Evolutionary conservation across 92 coral and sea anemone genomes (phyloP).

Genomic region (Epizoanthus scotinus): DNA sequence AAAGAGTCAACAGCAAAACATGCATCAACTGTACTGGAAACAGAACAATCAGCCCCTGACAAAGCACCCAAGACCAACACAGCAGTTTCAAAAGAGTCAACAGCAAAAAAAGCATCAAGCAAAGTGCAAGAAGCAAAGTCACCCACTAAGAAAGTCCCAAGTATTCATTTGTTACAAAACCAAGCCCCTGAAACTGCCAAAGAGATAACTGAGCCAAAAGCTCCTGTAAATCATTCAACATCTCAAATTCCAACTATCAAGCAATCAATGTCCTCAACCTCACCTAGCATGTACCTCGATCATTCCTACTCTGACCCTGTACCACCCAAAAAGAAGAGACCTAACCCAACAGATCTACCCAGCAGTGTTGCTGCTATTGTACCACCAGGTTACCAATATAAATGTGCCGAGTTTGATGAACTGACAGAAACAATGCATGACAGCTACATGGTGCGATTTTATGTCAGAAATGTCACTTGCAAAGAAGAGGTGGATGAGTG

Average conservation of each 20-base stretch:
- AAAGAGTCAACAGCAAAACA: neutral
- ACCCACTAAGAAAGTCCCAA: neutral
- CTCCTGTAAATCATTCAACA: neutral
- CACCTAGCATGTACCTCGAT: constrained; percentile 12
- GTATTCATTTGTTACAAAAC: too few species aligned
- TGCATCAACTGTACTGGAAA: too few species aligned
- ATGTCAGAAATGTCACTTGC: constrained; percentile 27
- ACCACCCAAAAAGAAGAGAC: constrained; percentile 40
- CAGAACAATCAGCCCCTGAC: too few species aligned
- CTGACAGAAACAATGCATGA: constrained; percentile 29
- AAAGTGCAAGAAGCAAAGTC: neutral
- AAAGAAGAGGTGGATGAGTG: constrained; percentile 42
- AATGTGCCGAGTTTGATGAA: constrained; percentile 36
- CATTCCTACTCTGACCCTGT: constrained; percentile 26
- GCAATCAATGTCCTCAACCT: neutral
- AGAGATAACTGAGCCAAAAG: neutral
- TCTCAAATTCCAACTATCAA: neutral
- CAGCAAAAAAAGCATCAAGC: neutral
- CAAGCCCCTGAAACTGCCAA: neutral
- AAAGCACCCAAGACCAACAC: neutral
- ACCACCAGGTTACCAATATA: constrained; percentile 46
- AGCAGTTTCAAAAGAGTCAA: neutral
- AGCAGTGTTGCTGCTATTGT: constrained; percentile 36
- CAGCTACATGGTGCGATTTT: constrained; percentile 31
- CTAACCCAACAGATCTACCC: constrained; percentile 32